These are phyloP conservation scores for Barypeithes pellucidus DNA, from an alignment of 2,888 invertebrate genomes.

Conservation along the genomic window DNA sequence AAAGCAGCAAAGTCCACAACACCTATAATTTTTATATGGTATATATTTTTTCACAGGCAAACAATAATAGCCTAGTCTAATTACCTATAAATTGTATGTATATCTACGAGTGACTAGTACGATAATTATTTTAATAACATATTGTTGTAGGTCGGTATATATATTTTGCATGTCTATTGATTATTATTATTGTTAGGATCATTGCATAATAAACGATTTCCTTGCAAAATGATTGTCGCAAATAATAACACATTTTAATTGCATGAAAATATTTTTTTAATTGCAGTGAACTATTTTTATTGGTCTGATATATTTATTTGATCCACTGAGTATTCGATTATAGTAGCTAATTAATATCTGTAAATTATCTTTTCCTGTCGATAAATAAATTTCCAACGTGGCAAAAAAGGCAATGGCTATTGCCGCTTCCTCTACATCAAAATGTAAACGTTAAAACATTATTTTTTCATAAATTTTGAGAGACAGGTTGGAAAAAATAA, in stretches of 20 bases:
- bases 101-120: slow-evolving; percentile 7
- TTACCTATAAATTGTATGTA: neutral
- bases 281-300: neutral
- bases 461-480: too few species aligned
- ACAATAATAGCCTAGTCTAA: neutral
- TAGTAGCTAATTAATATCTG: neutral
- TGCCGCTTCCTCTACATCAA: too few species aligned
- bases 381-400: too few species aligned
- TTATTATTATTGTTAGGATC: neutral
- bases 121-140: slow-evolving; percentile 15
- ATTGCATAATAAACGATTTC: slow-evolving; percentile 1
- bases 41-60: neutral
- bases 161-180: neutral
- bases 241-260: neutral
- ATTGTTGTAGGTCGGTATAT: slow-evolving; percentile 6
- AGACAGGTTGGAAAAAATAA: too few species aligned
- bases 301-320: too few species aligned
- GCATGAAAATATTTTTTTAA: neutral
- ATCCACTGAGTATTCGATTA: too few species aligned
- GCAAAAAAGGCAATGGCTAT: too few species aligned
- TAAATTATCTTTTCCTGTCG: neutral
- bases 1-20: too few species aligned
- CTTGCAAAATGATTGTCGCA: neutral
- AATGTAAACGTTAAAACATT: too few species aligned
- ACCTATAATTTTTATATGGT: too few species aligned